phyloP scores from a whole-genome alignment of 1,140 invertebrate genomes.

The Vollenhovia emeryi region DNA sequence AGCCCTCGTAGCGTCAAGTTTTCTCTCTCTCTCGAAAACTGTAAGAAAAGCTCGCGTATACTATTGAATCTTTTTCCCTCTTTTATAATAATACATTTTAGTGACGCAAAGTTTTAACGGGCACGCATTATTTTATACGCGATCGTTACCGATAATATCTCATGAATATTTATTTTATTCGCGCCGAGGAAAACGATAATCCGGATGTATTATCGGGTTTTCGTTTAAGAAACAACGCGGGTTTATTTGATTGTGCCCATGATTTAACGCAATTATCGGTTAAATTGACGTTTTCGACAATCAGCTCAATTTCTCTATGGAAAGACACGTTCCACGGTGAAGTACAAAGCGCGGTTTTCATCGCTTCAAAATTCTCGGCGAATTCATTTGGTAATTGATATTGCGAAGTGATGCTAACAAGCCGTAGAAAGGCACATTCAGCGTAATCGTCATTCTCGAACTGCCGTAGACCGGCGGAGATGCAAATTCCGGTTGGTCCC shows the following conservation, averaged over 20 bases:
- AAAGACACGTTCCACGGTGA: neutral
- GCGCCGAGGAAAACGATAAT: neutral
- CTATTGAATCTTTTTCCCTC: neutral
- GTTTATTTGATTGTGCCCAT: neutral
- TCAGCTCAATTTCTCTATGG: neutral
- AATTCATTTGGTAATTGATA: constrained; percentile 35
- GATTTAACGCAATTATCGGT: neutral
- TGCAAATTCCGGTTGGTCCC: constrained; percentile 32
- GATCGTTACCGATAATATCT: neutral
- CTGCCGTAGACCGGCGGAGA: neutral
- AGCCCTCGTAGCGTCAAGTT: constrained; percentile 14
- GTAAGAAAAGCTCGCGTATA: neutral
- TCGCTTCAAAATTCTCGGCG: constrained; percentile 9
- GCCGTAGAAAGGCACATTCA: constrained; percentile 16
- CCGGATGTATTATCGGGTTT: neutral
- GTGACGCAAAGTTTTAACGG: neutral
- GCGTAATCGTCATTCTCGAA: constrained; percentile 46
- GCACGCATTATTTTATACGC: neutral
- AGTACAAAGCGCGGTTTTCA: neutral
- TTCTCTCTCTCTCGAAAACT: neutral
- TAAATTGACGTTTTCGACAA: constrained; percentile 3
- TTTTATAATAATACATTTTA: constrained; percentile 18
- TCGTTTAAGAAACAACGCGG: neutral
- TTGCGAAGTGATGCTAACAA: constrained; percentile 31
- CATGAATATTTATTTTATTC: neutral